Conservation (phyloP, 2,113 vertebrate genomes). For the Hystrix cristata region DNA sequence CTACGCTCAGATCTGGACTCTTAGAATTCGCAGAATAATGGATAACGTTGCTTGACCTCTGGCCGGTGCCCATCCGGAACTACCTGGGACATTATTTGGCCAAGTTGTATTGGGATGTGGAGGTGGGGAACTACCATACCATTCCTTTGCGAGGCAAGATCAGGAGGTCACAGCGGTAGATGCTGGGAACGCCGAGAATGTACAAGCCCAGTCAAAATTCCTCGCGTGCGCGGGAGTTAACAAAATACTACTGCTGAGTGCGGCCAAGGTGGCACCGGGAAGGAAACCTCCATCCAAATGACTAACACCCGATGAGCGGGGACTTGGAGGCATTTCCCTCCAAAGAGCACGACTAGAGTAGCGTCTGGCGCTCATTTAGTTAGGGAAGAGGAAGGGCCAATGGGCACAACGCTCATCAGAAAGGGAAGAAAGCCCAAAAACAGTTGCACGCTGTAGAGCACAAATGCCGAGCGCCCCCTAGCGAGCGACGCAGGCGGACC, state of each 20-base stretch:
- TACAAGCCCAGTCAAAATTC: not conserved
- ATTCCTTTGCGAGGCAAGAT: not conserved
- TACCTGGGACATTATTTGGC: not conserved
- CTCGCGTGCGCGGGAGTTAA: no score
- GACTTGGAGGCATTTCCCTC: not conserved
- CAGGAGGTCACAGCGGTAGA: not conserved
- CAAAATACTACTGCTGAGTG: no score
- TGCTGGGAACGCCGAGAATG: not conserved
- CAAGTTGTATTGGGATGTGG: not conserved
- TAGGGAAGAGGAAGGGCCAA: not conserved
- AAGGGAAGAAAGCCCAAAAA: no score
- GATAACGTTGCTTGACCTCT: not conserved
- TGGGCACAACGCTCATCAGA: no score
- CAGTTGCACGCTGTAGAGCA: no score
- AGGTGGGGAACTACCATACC: not conserved
- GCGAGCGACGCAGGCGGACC: not conserved
- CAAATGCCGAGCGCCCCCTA: not conserved
- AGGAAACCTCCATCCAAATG: fast-evolving
- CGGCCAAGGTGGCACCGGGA: not conserved
- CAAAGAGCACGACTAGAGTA: not conserved
- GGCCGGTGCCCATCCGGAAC: not conserved
- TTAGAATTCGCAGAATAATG: not conserved
- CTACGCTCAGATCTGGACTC: not conserved
- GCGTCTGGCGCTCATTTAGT: not conserved
- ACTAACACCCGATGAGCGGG: not conserved